A percentile compares a stretch with the other conserved stretches of the same genome.
Conservation (phyloP, 2,113 vertebrate genomes). For the Ptilorrhoa leucosticta region DNA sequence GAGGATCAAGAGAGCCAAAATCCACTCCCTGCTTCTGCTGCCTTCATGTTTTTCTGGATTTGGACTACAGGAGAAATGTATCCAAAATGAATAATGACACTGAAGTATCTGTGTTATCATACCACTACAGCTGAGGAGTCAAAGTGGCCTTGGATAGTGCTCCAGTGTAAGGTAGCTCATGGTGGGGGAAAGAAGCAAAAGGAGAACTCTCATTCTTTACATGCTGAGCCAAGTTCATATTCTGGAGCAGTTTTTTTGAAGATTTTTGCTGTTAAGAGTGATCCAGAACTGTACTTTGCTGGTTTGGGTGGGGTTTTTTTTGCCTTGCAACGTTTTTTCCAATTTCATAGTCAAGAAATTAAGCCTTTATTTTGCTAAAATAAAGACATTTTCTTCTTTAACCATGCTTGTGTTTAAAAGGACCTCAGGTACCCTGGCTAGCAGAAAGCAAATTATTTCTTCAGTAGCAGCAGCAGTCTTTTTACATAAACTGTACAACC, state of each 20-base stretch:
- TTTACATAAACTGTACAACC: neutral
- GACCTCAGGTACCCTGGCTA: neutral
- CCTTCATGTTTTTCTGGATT: neutral
- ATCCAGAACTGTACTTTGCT: neutral
- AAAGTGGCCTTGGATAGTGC: neutral
- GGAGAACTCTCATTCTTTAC: neutral
- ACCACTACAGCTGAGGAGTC: neutral
- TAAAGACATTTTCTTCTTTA: neutral
- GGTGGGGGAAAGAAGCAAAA: neutral
- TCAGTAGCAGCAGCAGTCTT: neutral
- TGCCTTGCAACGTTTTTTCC: neutral
- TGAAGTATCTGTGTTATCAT: neutral
- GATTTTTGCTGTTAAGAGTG: neutral
- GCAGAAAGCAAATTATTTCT: neutral
- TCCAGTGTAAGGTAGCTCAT: neutral
- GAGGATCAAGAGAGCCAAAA: neutral
- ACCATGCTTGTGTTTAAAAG: neutral
- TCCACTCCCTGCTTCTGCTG: neutral
- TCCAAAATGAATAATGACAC: neutral
- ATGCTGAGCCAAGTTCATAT: neutral
- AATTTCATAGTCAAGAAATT: neutral
- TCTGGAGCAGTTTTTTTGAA: neutral
- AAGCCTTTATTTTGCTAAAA: neutral
- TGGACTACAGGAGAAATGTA: neutral
- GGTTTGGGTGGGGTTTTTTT: rapidly evolving